Evolutionary conservation across 2,888 invertebrate species (phyloP).

Genomic region (Sthenelais limicola): DNA sequence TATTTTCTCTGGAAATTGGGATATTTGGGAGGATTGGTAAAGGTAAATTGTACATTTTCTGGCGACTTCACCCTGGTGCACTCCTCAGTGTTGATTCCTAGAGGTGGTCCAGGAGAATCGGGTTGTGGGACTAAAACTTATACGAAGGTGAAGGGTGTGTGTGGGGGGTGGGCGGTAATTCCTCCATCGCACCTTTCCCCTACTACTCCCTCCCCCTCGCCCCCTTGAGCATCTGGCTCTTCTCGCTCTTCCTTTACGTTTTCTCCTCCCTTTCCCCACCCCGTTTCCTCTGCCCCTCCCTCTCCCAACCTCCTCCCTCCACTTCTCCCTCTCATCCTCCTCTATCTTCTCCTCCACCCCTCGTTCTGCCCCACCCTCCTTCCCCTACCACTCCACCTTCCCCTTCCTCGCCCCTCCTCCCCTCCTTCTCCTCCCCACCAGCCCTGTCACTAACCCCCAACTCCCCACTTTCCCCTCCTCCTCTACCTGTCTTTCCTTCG

Average conservation of each 20-base stretch:
- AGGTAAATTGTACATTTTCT: no score
- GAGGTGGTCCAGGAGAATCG: no score
- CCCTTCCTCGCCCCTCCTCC: neutral
- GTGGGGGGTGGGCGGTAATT: no score
- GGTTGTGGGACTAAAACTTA: no score
- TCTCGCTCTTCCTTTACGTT: neutral
- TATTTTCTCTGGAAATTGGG: no score
- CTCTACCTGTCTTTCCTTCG: neutral
- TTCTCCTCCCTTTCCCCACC: neutral
- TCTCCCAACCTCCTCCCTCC: slow-evolving; percentile 5
- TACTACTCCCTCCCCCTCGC: neutral
- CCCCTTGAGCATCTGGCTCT: neutral
- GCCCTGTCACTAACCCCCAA: neutral
- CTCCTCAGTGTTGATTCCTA: no score
- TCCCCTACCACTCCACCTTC: neutral
- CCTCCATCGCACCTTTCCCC: neutral
- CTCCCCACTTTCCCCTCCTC: slow-evolving; percentile 1
- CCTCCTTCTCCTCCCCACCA: neutral
- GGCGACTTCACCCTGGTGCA: no score
- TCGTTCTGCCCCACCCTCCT: neutral
- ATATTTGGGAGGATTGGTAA: no score
- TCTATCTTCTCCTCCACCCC: neutral
- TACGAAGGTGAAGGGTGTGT: no score
- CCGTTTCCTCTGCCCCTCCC: neutral
- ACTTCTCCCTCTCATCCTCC: neutral